Evolutionary conservation across 30 jellyfish, hydroid and myxozoan species (phyloP).

Genomic region (Clytia hemisphaerica): DNA sequence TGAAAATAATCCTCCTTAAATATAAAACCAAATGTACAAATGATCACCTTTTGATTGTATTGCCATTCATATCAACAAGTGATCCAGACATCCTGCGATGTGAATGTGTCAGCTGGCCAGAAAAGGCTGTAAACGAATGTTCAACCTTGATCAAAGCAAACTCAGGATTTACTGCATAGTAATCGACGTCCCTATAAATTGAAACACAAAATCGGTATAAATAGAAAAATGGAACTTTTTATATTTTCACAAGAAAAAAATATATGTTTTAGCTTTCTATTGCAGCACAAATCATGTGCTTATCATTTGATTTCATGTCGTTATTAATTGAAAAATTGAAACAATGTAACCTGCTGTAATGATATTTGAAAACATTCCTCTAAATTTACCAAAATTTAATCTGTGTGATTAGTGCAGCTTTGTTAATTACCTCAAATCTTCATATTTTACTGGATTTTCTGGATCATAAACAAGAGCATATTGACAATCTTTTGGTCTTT

Average conservation of each 20-base stretch:
- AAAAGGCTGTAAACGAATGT: constrained; percentile 70
- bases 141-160: constrained; percentile 74
- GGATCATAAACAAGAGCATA: background rate
- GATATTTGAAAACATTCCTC: background rate
- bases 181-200: constrained; percentile 48
- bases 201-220: background rate
- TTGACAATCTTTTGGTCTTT: background rate
- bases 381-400: too few relatives aligned
- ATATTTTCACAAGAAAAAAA: background rate
- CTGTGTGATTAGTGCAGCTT: too few relatives aligned
- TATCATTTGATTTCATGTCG: background rate
- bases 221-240: too few relatives aligned
- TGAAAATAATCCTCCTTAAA: too few relatives aligned
- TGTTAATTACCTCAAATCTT: constrained; percentile 2
- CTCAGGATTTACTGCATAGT: constrained; percentile 66
- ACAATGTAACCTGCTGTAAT: background rate
- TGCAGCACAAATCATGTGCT: background rate
- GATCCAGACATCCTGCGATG: constrained; percentile 86
- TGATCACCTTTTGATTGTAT: constrained; percentile 40
- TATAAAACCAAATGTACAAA: too few relatives aligned
- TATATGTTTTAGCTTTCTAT: background rate
- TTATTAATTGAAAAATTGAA: background rate
- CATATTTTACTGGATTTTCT: background rate
- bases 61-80: constrained; percentile 42
- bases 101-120: constrained; percentile 56